Evolutionary conservation across 2,888 invertebrate species (phyloP).

Genomic region (Heliconius erato): DNA sequence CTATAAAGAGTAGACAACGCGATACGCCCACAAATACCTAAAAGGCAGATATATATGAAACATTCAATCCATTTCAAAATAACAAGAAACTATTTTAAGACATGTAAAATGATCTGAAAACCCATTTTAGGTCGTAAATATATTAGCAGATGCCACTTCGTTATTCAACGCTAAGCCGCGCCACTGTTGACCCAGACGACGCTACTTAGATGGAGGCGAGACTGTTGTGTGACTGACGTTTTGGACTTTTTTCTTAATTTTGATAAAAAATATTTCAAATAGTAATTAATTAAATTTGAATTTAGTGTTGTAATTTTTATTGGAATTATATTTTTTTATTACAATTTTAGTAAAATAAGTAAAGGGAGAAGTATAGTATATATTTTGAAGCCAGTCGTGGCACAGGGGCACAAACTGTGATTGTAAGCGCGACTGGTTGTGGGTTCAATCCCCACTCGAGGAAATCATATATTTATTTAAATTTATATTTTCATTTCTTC

Average conservation of each 20-base stretch:
- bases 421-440: too few relatives aligned
- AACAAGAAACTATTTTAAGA: slow-evolving; percentile 14
- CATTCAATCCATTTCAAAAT: background rate
- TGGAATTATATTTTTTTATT: too few relatives aligned
- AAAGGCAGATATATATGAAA: background rate
- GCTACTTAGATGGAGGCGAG: slow-evolving; percentile 31
- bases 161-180: slow-evolving; percentile 38
- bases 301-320: background rate
- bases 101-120: slow-evolving; percentile 26
- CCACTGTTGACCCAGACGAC: slow-evolving; percentile 49
- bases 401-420: too few relatives aligned
- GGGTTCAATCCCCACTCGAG: too few relatives aligned
- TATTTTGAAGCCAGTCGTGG: too few relatives aligned
- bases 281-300: background rate
- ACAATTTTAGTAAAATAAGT: too few relatives aligned
- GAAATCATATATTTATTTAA: too few relatives aligned
- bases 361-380: too few relatives aligned
- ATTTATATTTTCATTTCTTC: too few relatives aligned
- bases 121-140: slow-evolving; percentile 30
- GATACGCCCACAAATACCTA: background rate
- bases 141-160: slow-evolving; percentile 36
- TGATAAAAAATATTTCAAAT: background rate
- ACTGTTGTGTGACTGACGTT: slow-evolving; percentile 12
- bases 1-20: background rate
- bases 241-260: slow-evolving; percentile 2